Evolutionary conservation across 2,113 vertebrate species (phyloP).

Genomic region (Pleuronectes platessa): DNA sequence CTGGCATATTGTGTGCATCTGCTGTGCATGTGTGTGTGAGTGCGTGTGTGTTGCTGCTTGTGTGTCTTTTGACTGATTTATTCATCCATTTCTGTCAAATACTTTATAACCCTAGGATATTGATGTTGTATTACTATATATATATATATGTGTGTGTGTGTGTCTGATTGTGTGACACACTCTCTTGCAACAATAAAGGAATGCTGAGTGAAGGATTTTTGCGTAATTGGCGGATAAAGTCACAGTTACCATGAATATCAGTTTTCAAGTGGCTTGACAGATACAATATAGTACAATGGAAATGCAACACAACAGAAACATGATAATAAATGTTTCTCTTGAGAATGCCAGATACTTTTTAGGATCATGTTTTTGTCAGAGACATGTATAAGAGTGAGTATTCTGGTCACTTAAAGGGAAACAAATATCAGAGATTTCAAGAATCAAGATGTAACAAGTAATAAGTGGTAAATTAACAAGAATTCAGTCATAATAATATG

Average conservation of each 20-base stretch:
- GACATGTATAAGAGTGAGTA: too few relatives aligned
- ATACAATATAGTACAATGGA: too few relatives aligned
- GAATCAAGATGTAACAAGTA: too few relatives aligned
- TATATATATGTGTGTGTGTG: conserved; percentile 30
- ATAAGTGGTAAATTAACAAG: too few relatives aligned
- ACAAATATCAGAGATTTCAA: too few relatives aligned
- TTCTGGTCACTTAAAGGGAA: too few relatives aligned
- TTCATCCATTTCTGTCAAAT: conserved; percentile 59
- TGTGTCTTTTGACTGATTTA: conserved; percentile 59
- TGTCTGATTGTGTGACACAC: neutral
- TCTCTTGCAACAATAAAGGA: conserved; percentile 39
- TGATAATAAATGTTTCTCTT: too few relatives aligned
- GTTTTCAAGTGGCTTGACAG: neutral
- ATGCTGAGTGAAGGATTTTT: conserved; percentile 53
- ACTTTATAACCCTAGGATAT: conserved; percentile 65
- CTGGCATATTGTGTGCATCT: conserved; percentile 18
- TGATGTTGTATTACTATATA: conserved; percentile 30
- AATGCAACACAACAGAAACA: too few relatives aligned
- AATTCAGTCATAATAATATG: too few relatives aligned
- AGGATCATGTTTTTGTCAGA: too few relatives aligned
- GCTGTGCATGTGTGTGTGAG: neutral
- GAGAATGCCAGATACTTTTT: too few relatives aligned
- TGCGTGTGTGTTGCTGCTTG: conserved; percentile 18
- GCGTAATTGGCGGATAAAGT: conserved; percentile 5
- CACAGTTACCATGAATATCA: conserved; percentile 7